Conservation (phyloP, 2,797 vertebrate species). For the Gastrophryne carolinensis region DNA sequence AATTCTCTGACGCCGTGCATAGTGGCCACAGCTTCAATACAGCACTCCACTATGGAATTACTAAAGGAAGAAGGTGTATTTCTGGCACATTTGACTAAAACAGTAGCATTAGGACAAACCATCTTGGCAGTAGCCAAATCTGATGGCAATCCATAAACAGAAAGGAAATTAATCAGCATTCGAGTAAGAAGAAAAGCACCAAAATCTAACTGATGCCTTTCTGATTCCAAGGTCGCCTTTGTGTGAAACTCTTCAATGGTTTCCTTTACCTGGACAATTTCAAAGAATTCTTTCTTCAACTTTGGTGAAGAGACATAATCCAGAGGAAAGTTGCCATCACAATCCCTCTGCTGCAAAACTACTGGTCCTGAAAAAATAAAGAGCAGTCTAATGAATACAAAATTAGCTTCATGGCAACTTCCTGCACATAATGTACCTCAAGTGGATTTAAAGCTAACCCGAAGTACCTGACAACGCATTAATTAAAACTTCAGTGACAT, state of each 20-base stretch:
- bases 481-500: too few relatives aligned
- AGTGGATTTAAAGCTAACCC: too few relatives aligned
- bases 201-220: slow-evolving; percentile 64
- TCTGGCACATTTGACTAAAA: slow-evolving; percentile 54
- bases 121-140: slow-evolving; percentile 60
- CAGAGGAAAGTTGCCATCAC: slow-evolving; percentile 70
- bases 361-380: slow-evolving; percentile 76
- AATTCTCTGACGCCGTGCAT: slow-evolving; percentile 74
- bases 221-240: slow-evolving; percentile 56
- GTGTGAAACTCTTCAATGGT: slow-evolving; percentile 60
- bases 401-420: not conserved
- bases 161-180: slow-evolving; percentile 72
- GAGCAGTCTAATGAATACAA: not conserved
- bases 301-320: slow-evolving; percentile 70
- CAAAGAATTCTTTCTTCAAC: slow-evolving; percentile 76
- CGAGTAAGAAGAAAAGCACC: slow-evolving; percentile 66
- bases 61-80: slow-evolving; percentile 65
- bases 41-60: slow-evolving; percentile 71
- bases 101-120: slow-evolving; percentile 51
- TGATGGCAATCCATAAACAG: slow-evolving; percentile 69
- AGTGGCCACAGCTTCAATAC: slow-evolving; percentile 75
- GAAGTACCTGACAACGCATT: too few relatives aligned
- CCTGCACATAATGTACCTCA: too few relatives aligned
- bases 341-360: slow-evolving; percentile 77
- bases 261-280: slow-evolving; percentile 65